phyloP scores from a whole-genome alignment of 1,140 invertebrate species.

The Pogonus chalceus region DNA sequence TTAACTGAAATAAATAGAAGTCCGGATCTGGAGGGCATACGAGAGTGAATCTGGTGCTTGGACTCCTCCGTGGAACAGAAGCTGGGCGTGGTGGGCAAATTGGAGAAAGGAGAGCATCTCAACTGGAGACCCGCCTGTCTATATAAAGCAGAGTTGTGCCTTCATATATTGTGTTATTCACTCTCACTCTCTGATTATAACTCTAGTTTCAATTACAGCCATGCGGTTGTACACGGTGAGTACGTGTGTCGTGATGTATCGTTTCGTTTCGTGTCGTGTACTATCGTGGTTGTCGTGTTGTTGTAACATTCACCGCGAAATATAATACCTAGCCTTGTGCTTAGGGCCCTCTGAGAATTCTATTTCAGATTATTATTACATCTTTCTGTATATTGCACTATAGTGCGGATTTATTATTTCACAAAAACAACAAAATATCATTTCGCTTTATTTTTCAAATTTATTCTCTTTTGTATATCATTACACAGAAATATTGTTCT shows the following conservation, averaged over 20 bases:
- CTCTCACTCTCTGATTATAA: constrained; percentile 2
- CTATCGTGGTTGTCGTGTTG: too few species aligned
- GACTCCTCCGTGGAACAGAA: background rate
- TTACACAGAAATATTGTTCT: too few species aligned
- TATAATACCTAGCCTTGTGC: too few species aligned
- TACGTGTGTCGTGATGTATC: background rate
- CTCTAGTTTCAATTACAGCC: background rate
- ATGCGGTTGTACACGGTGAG: background rate
- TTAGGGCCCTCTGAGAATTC: too few species aligned
- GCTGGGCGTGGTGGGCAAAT: background rate
- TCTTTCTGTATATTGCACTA: background rate
- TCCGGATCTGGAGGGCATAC: background rate
- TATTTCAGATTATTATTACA: background rate
- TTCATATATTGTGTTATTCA: background rate
- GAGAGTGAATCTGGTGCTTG: background rate
- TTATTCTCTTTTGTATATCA: too few species aligned
- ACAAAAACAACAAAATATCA: too few species aligned
- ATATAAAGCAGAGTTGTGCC: background rate
- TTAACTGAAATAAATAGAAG: background rate
- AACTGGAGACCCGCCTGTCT: background rate
- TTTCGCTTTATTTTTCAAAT: too few species aligned
- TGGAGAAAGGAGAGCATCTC: constrained; percentile 3
- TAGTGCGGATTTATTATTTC: background rate
- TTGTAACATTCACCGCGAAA: too few species aligned
- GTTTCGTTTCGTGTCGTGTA: too few species aligned